A percentile compares a stretch with the other conserved stretches of the same genome.
Conservation (phyloP, 2,888 invertebrate species). For the Cheilosia pagana region DNA sequence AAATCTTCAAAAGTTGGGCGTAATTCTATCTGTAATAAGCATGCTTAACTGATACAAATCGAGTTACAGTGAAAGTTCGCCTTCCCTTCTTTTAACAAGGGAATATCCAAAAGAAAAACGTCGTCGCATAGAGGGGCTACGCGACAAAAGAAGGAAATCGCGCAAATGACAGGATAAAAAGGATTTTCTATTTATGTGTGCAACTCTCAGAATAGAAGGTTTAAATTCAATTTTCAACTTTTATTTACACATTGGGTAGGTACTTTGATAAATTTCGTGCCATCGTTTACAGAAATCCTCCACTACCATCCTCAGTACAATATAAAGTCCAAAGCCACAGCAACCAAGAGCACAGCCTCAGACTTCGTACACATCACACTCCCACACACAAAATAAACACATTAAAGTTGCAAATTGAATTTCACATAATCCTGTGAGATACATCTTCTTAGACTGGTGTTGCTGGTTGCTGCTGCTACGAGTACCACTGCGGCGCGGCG, state of each 20-base stretch:
- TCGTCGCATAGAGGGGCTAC: conserved; percentile 17
- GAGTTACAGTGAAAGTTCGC: conserved; percentile 55
- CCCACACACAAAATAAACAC: conserved; percentile 72
- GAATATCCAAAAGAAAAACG: conserved; percentile 33
- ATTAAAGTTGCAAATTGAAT: conserved; percentile 76
- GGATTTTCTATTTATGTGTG: conserved; percentile 75
- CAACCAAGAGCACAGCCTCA: conserved; percentile 70
- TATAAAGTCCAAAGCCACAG: conserved; percentile 74
- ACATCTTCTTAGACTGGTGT: conserved; percentile 75
- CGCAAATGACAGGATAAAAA: conserved; percentile 75
- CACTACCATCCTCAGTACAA: conserved; percentile 59
- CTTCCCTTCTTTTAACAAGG: conserved; percentile 19
- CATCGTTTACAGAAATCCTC: conserved; percentile 75
- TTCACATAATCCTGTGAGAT: conserved; percentile 76
- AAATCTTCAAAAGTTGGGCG: conserved; percentile 51
- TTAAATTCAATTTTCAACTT: conserved; percentile 76
- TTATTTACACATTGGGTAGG: conserved; percentile 76
- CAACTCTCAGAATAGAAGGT: conserved; percentile 72
- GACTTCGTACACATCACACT: conserved; percentile 45
- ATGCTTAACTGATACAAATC: conserved; percentile 67
- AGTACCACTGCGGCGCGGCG: conserved; percentile 24
- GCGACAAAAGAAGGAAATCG: conserved; percentile 66
- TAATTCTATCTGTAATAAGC: conserved; percentile 63
- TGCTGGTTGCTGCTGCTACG: conserved; percentile 38
- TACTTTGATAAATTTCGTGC: conserved; percentile 74